Conservation (phyloP, 2,888 invertebrate genomes). For the Dasysyrphus albostriatus region DNA sequence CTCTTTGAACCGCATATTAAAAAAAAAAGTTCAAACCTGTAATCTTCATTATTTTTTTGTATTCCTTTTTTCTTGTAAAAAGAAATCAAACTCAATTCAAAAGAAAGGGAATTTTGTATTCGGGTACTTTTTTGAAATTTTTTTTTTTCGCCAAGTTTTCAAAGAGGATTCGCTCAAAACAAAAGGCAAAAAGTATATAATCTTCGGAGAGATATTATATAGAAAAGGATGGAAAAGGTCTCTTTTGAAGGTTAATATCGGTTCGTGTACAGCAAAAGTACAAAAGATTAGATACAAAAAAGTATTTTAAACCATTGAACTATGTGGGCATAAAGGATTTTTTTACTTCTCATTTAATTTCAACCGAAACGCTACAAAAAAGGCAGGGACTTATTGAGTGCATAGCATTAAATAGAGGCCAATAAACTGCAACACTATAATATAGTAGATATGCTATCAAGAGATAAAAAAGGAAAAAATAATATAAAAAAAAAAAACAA, state of each 20-base stretch:
- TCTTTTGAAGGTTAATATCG: conserved; percentile 31
- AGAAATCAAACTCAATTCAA: conserved; percentile 11
- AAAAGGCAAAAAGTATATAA: not conserved
- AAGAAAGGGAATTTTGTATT: conserved; percentile 35
- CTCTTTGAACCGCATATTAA: conserved; percentile 30
- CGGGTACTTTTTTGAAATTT: not conserved
- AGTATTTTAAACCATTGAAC: conserved; percentile 34
- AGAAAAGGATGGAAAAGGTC: conserved; percentile 19
- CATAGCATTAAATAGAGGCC: conserved; percentile 43
- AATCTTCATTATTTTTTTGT: conserved; percentile 28
- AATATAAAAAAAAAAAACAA: not conserved
- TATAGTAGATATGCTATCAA: not conserved
- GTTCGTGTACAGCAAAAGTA: not conserved
- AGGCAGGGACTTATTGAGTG: conserved; percentile 17
- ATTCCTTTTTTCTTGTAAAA: not conserved
- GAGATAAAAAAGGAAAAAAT: not conserved
- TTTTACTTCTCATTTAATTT: conserved; percentile 13
- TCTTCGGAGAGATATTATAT: not conserved
- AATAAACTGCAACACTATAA: conserved; percentile 50
- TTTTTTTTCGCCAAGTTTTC: conserved; percentile 1
- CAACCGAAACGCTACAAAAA: not conserved
- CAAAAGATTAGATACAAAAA: conserved; percentile 7
- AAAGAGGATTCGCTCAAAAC: conserved; percentile 1
- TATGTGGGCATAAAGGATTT: conserved; percentile 6
- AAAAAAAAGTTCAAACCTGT: conserved; percentile 28